Conservation (phyloP, 2,888 invertebrate species). For the Fragum sueziense region DNA sequence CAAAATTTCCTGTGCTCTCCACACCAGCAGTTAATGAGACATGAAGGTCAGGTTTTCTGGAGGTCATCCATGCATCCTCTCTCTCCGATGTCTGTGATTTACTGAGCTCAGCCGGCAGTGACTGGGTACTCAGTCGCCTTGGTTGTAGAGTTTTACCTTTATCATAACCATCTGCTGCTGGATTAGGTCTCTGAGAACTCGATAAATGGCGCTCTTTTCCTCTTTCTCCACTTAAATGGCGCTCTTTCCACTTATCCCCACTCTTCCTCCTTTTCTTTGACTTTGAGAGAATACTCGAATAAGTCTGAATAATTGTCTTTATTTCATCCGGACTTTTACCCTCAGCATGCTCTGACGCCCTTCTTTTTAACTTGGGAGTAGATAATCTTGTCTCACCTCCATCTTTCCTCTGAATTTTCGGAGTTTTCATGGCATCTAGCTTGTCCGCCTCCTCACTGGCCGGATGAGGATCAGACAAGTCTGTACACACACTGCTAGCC, state of each 20-base stretch:
- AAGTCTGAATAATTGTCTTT: conserved; percentile 43
- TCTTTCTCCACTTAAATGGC: background rate
- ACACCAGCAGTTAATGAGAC: background rate
- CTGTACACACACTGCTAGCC: conserved; percentile 40
- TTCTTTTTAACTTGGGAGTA: background rate
- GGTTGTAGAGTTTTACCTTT: conserved; percentile 5
- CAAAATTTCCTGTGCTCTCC: background rate
- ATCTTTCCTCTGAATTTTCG: background rate
- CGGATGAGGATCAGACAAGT: conserved; percentile 37
- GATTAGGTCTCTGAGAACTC: conserved; percentile 41
- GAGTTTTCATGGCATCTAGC: conserved; percentile 34
- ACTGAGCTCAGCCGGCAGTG: conserved; percentile 31
- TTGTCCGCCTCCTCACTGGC: conserved; percentile 38
- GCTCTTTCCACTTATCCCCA: background rate
- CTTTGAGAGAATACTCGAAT: conserved; percentile 45
- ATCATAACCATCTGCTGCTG: background rate
- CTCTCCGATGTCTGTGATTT: background rate
- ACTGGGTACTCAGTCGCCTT: conserved; percentile 45
- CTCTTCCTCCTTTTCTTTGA: conserved; percentile 25
- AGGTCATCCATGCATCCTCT: conserved; percentile 19
- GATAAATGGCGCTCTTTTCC: conserved; percentile 7
- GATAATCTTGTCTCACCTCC: background rate
- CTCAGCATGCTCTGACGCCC: background rate
- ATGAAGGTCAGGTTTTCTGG: conserved; percentile 6
- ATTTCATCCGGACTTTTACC: conserved; percentile 50